Evolutionary conservation across 2,888 invertebrate genomes (phyloP).

Genomic region (Heliconius hortense): DNA sequence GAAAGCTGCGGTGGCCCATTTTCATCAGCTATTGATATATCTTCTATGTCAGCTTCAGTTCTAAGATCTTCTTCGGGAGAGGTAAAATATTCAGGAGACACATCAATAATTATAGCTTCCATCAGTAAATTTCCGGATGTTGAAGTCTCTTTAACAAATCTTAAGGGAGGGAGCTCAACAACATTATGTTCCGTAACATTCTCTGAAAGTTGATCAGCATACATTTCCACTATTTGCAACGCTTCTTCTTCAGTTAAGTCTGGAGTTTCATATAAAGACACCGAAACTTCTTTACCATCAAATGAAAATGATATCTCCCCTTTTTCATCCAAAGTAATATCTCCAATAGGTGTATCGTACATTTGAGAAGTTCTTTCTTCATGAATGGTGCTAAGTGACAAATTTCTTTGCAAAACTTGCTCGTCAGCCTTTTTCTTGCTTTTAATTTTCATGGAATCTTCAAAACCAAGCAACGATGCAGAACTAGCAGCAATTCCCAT

Average conservation of each 20-base stretch:
- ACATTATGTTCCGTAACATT: constrained; percentile 92
- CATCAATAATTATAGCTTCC: constrained; percentile 96
- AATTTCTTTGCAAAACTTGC: constrained; percentile 84
- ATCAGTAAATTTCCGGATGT: constrained; percentile 92
- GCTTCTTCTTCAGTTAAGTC: constrained; percentile 96
- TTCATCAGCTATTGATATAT: constrained; percentile 91
- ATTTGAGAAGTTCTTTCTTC: constrained; percentile 95
- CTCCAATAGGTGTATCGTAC: constrained; percentile 91
- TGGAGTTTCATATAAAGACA: constrained; percentile 95
- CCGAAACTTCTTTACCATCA: constrained; percentile 95
- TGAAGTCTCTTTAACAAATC: constrained; percentile 94
- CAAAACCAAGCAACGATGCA: constrained; percentile 92
- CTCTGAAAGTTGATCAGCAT: constrained; percentile 95
- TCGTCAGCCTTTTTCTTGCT: constrained; percentile 79
- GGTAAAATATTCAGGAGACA: constrained; percentile 91
- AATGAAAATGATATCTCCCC: constrained; percentile 95
- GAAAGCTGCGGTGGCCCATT: constrained; percentile 72
- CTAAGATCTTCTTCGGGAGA: constrained; percentile 90
- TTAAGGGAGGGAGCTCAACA: constrained; percentile 91
- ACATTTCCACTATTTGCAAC: constrained; percentile 95
- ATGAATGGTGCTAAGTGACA: constrained; percentile 94
- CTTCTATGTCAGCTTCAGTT: constrained; percentile 93
- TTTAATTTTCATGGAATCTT: constrained; percentile 85
- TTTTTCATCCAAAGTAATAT: constrained; percentile 89
- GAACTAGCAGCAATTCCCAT: constrained; percentile 95